Conservation (phyloP, 2,113 vertebrate species). For the Lagopus leucura region DNA sequence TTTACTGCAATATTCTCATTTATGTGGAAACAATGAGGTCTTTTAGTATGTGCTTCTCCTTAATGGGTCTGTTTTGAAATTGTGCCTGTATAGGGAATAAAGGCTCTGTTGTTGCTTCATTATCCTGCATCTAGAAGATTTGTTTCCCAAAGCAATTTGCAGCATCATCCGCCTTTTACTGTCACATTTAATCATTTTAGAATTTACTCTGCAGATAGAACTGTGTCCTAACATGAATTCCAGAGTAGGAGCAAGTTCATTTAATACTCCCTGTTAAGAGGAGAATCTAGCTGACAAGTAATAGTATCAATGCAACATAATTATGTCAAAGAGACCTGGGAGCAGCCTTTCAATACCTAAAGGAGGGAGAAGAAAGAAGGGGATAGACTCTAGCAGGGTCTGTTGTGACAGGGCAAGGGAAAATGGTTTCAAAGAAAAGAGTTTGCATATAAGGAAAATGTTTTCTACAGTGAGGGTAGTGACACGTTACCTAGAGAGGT, state of each 20-base stretch:
- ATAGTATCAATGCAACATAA: not conserved
- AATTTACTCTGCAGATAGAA: conserved; percentile 43
- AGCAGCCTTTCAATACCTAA: too few species aligned
- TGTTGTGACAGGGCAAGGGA: too few species aligned
- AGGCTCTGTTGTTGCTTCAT: conserved; percentile 20
- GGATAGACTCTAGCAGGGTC: too few species aligned
- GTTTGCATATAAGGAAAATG: too few species aligned
- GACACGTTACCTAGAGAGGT: too few species aligned
- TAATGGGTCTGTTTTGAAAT: conserved; percentile 7
- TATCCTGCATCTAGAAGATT: conserved; percentile 32
- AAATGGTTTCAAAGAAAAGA: too few species aligned
- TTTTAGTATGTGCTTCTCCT: conserved; percentile 40
- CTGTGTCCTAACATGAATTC: conserved; percentile 28
- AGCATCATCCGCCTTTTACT: conserved; percentile 45
- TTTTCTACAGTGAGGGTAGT: too few species aligned
- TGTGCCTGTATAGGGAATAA: not conserved
- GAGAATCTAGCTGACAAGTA: conserved; percentile 13
- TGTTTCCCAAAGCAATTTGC: conserved; percentile 30
- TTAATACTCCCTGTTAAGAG: conserved; percentile 40
- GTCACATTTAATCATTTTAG: conserved; percentile 58
- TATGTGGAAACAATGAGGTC: not conserved
- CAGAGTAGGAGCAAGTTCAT: not conserved
- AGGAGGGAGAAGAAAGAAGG: too few species aligned
- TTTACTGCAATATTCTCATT: not conserved
- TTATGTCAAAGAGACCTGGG: too few species aligned